A percentile compares a stretch with the other conserved stretches of the same genome.
phyloP scores from a whole-genome alignment of 37 sponge, comb jelly and placozoan genomes.

The Petrosia ficiformis region DNA sequence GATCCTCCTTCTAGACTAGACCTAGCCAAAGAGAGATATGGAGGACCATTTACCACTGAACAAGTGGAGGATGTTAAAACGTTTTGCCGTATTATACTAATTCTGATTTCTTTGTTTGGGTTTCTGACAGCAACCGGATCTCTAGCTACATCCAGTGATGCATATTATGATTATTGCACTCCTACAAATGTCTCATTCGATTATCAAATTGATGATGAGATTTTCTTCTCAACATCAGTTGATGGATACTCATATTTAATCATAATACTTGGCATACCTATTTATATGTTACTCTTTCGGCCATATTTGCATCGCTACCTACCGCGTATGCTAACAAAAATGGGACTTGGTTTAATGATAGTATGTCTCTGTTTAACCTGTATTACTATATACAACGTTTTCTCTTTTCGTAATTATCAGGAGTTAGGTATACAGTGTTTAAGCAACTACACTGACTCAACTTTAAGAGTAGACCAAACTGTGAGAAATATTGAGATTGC shows the following conservation, averaged over 20 bases:
- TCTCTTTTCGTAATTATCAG: background rate
- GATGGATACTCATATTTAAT: no score
- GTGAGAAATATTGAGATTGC: background rate
- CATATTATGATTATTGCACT: no score
- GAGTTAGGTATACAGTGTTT: background rate
- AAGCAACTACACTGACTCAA: background rate
- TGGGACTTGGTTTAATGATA: background rate
- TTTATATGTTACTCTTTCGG: background rate
- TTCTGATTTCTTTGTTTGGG: background rate
- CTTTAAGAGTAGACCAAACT: no score
- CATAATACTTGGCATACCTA: background rate
- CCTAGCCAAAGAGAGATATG: constrained; percentile 6
- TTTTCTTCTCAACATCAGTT: background rate
- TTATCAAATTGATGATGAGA: no score
- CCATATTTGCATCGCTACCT: background rate
- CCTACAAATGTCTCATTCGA: background rate
- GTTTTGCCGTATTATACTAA: background rate
- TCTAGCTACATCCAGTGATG: background rate
- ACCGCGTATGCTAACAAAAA: background rate
- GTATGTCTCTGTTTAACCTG: background rate
- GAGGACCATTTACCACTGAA: constrained; percentile 6
- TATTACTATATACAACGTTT: background rate
- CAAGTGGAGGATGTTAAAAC: background rate
- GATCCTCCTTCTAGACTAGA: background rate
- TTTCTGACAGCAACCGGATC: background rate